A percentile compares a stretch with the other conserved stretches of the same genome.
Evolutionary conservation across 2,113 vertebrate species (phyloP).

Genomic region (Laterallus jamaicensis): DNA sequence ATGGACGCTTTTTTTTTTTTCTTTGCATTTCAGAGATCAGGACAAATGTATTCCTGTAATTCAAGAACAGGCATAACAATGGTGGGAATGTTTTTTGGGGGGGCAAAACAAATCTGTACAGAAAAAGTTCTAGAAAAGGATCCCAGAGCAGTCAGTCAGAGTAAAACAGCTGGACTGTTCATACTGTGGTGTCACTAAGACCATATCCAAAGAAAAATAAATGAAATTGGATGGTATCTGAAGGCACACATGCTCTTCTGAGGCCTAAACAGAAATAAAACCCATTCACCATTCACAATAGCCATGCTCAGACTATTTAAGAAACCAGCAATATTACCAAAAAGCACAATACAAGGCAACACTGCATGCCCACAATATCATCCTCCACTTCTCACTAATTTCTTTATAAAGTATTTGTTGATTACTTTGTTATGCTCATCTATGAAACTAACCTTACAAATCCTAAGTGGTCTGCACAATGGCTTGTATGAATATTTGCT

Average conservation of each 20-base stretch:
- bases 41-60: background rate
- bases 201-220: background rate
- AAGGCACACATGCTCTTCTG: background rate
- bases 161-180: background rate
- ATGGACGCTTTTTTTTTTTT: background rate
- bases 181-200: background rate
- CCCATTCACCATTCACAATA: background rate
- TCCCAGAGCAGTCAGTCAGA: background rate
- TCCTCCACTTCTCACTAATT: background rate
- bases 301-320: background rate
- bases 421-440: background rate
- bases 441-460: background rate
- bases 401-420: background rate
- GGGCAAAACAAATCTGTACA: background rate
- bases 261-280: background rate
- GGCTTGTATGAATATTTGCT: background rate
- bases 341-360: background rate
- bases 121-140: background rate
- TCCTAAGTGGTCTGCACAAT: background rate
- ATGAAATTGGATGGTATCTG: background rate
- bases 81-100: background rate
- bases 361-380: background rate
- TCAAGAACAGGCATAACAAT: background rate
- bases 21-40: background rate
- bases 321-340: background rate